Evolutionary conservation across 2,888 invertebrate species (phyloP).

Genomic region (Agrochola macilenta): DNA sequence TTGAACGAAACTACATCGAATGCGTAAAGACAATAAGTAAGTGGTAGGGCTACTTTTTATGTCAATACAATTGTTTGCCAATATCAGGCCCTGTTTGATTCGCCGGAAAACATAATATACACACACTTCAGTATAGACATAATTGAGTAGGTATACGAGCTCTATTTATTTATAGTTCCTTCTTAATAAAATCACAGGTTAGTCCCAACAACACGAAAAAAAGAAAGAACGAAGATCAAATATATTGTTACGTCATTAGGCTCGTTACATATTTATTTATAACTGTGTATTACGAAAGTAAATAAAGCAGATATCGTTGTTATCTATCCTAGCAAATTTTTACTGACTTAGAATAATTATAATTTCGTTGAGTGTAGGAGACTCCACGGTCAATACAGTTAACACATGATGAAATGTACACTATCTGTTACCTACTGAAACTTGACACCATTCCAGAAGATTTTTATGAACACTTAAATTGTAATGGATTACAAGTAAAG

Average conservation of each 20-base stretch:
- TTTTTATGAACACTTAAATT: background rate
- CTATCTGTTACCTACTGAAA: conserved; percentile 5
- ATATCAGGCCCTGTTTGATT: too few species aligned
- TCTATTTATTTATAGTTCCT: too few species aligned
- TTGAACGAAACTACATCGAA: background rate
- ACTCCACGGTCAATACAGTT: background rate
- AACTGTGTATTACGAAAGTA: conserved; percentile 5
- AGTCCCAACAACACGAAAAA: too few species aligned
- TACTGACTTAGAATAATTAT: background rate
- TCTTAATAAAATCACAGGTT: too few species aligned
- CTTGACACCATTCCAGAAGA: background rate
- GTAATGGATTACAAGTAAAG: background rate
- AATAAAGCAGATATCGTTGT: conserved; percentile 7
- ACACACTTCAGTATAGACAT: too few species aligned
- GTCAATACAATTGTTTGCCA: background rate
- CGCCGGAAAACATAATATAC: background rate
- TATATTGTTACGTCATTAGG: too few species aligned
- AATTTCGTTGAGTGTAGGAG: background rate
- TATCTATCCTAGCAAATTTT: conserved; percentile 7
- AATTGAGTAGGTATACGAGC: too few species aligned
- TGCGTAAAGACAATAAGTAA: background rate
- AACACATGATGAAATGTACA: conserved; percentile 26
- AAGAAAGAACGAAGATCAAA: too few species aligned
- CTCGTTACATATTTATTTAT: background rate
- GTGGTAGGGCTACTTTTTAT: too few species aligned